Evolutionary conservation across 2,888 invertebrate species (phyloP), one percentile per base, ranked within the genome.

Genomic region (Tiphia femorata): DNA sequence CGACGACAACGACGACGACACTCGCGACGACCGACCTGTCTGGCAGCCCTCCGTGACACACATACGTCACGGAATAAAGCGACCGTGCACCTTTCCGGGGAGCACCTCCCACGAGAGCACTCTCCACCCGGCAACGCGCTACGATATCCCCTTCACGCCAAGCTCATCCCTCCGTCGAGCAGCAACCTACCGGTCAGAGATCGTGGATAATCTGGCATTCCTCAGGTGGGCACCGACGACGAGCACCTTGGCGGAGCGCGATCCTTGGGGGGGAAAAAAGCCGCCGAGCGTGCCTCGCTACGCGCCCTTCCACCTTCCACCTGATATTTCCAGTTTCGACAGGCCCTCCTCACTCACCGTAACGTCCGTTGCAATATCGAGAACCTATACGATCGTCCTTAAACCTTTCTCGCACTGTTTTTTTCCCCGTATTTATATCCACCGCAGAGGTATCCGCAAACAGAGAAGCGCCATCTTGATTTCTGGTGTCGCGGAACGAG

Each of bases 201-300:
- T 20, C 19, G 46, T 41, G 50, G 47, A 57, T 53, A 58, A 67
- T 65, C 64, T 64, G 58, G 66, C 76, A 77, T 76, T 77, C 76
- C 75, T 77, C 87, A 70, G 87, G 77, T 63, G 87, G 87, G 77
- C 87, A 86, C 56, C 85, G 86, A n/a, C 85, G 85, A 72, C 16
- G 86, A 86, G 20, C 86, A 86, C 60, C 85, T 77, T 64, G 68
- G 58, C 64, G n/a, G n/a, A 33, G 33, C 33, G n/a, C n/a, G n/a
- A n/a, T n/a, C n/a, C n/a, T n/a, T n/a, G n/a, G n/a, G n/a, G n/a
- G n/a, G n/a, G n/a, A n/a, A n/a, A n/a, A n/a, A n/a, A n/a, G n/a
- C n/a, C n/a, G n/a, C n/a, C n/a, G n/a, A n/a, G n/a, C n/a, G n/a
- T n/a, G n/a, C n/a, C n/a, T n/a, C n/a, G n/a, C n/a, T n/a, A n/a